Evolutionary conservation across 2,797 vertebrate species (phyloP), one percentile per base, ranked within the genome.

Genomic region (Clarias pachynema): DNA sequence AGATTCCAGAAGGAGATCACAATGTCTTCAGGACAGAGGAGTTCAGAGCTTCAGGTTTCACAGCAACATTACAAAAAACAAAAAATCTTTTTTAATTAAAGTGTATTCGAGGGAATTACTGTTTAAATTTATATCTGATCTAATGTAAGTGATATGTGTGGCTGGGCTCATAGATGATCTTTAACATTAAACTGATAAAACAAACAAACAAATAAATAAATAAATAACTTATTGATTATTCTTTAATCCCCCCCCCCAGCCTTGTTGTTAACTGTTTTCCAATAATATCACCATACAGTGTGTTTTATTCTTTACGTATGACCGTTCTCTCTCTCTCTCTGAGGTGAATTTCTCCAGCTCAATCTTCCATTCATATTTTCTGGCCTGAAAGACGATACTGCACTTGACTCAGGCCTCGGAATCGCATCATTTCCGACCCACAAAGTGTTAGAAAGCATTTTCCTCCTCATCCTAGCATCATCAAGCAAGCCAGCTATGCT

Each of bases 281-380:
- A 80, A 66, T 49, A 66, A 66, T 66, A 66, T 8, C n/a, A 80
- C 40, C 78, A 80, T 16, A 65, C 49, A 40, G 62, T 53, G 26
- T 66, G 26, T 66, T 22, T 66, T 29, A 80, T 66, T 49, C 18
- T 9, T 66, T 80, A 66, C 0, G 10, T 66, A 53, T 14, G 65
- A 49, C 5, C 1, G 49, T 66, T 20, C 16, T 59, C 53, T 57
- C 18, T 12, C 56, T 9, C 14, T 56, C 10, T n/a, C 0, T 72
- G 5, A 8, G 40, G 40, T 3, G 14, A 22, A 34, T 59, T 44
- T 63, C 56, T 79, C 22, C n/a, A 12, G 65, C 65, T 80, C n/a
- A 18, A 2, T 65, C 37, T 49, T 49, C n/a, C 6, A 16, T 12
- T 80, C 24, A 80, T 63, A 26, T 80, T 65, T 63, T 80, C 29